Evolutionary conservation across 2,888 invertebrate species (phyloP).

Genomic region (Tetragnatha montana): DNA sequence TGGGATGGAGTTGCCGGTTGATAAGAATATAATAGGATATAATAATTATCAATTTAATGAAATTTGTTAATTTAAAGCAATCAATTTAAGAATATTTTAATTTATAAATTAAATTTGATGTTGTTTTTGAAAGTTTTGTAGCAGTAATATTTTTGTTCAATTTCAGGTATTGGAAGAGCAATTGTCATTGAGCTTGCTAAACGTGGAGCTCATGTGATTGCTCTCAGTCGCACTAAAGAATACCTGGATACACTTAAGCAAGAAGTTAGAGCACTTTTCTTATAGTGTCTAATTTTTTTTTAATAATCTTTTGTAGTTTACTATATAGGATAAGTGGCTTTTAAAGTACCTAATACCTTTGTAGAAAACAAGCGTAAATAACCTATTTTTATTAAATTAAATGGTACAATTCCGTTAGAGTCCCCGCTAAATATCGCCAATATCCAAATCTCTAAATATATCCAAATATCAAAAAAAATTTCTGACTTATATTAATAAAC

Average conservation of each 20-base stretch:
- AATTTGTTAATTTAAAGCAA: background rate
- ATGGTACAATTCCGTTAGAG: no score
- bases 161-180: slow-evolving; percentile 82
- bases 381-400: no score
- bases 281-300: background rate
- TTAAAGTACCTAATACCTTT: background rate
- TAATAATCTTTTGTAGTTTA: background rate
- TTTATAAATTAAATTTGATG: background rate
- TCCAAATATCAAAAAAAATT: no score
- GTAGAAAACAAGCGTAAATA: no score
- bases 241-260: slow-evolving; percentile 82
- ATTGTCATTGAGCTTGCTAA: slow-evolving; percentile 83
- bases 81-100: slow-evolving; percentile 1
- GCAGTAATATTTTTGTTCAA: background rate
- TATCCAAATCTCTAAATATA: no score
- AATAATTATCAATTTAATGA: background rate
- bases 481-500: no score
- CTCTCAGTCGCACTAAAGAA: slow-evolving; percentile 83
- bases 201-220: slow-evolving; percentile 86
- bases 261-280: slow-evolving; percentile 74
- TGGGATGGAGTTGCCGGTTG: background rate
- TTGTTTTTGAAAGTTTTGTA: background rate
- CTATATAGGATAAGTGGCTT: background rate
- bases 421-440: no score
- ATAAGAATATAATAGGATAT: background rate